A percentile compares a stretch with the other conserved stretches of the same genome.
Conservation (phyloP, 2,888 invertebrate genomes). For the Branchellion lobata region DNA sequence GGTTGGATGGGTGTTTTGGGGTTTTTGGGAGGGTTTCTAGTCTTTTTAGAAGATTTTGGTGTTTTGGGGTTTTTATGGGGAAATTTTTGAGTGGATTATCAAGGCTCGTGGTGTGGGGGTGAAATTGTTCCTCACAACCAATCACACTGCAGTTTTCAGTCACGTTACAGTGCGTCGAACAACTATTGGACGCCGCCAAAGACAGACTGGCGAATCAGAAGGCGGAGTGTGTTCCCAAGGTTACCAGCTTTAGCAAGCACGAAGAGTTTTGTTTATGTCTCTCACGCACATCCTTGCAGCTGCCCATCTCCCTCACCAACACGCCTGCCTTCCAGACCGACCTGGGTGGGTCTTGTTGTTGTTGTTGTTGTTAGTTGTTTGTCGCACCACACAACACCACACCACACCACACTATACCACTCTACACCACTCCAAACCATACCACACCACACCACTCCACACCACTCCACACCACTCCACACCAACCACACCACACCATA, state of each 20-base stretch:
- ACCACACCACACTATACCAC: not conserved
- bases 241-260: slow-evolving; percentile 49
- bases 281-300: slow-evolving; percentile 80
- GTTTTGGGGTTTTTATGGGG: no score
- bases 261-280: slow-evolving; percentile 67
- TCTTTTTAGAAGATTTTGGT: no score
- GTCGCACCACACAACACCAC: no score
- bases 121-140: no score
- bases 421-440: not conserved
- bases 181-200: slow-evolving; percentile 53
- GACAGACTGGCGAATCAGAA: not conserved
- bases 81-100: no score
- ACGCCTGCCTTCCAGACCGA: slow-evolving; percentile 93
- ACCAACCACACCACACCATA: no score
- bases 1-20: no score
- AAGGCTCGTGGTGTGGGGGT: no score
- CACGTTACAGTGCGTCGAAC: slow-evolving; percentile 90
- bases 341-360: slow-evolving; percentile 67
- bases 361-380: not conserved
- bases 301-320: slow-evolving; percentile 90
- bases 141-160: slow-evolving; percentile 72
- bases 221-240: slow-evolving; percentile 72
- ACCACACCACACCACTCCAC: not conserved
- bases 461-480: not conserved
- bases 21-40: no score